These are phyloP conservation scores for Notolabrus celidotus DNA, from an alignment of 2,797 vertebrate genomes.

Conservation along the genomic window DNA sequence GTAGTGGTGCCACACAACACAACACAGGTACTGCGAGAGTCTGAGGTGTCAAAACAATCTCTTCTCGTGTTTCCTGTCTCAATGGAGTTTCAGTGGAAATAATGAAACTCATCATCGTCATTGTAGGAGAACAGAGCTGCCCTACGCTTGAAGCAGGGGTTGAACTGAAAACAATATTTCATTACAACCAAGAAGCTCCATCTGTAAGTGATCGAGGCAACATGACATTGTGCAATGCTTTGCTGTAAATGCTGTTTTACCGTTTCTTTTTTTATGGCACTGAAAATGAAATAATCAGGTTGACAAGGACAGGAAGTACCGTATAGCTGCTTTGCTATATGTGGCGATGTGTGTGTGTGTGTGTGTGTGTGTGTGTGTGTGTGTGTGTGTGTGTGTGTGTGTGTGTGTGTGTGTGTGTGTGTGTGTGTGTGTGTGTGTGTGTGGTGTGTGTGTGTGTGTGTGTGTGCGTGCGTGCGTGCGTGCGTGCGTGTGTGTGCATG, in stretches of 20 bases:
- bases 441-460: not conserved
- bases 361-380: constrained; percentile 2
- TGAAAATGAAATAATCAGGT: constrained; percentile 39
- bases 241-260: constrained; percentile 21
- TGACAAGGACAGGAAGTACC: constrained; percentile 35
- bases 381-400: constrained; percentile 6
- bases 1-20: constrained; percentile 2
- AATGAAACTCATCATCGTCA: constrained; percentile 8
- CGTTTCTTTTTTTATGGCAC: constrained; percentile 10
- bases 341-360: not conserved
- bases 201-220: not conserved
- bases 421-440: not conserved
- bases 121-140: not conserved
- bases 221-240: constrained; percentile 10
- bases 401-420: constrained; percentile 8
- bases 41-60: constrained; percentile 32
- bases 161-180: constrained; percentile 4
- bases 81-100: constrained; percentile 9
- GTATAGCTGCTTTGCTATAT: constrained; percentile 11
- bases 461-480: constrained; percentile 8
- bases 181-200: constrained; percentile 1
- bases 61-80: constrained; percentile 23
- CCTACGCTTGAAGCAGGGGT: constrained; percentile 12
- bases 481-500: constrained; percentile 3
- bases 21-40: constrained; percentile 28